Base-by-base conservation (phyloP, 1,140 invertebrate genomes). In the Ctenoplectra terminalis region DNA sequence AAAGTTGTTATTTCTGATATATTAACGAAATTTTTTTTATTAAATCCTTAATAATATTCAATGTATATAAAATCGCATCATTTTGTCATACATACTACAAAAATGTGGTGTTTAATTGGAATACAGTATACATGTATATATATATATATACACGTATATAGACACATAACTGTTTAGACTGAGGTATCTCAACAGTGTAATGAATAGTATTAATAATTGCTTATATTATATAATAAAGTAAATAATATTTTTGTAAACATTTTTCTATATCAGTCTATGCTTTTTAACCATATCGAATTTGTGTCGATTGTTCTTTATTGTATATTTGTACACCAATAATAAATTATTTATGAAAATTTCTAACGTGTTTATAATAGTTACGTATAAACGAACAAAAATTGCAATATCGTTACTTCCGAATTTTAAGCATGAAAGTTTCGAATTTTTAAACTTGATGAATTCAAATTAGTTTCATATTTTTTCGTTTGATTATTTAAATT, bases 201-300 rank as follows among this genome's bases (percentile, higher is more conserved):
- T 78, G 43, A 70, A 82, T 70, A 69, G 48, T 82, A 82, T 82
- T 82, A 77, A 77, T 60, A 63, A 20, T 40, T 52, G 74, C 80
- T 70, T 82, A 70, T 69, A 26, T 6, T 26, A 26, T 66, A 48
- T 82, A 77, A 78, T 70, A 82, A 78, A 70, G 56, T 54, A 43
- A 69, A 63, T 56, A 52, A 82, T 82, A 82, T 82, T 82, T 82
- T 82, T 82, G 37, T 82, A 82, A 75, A 81, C 54, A 76, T 81
- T 67, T 76, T 81, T 81, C 54, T 56, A 54, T 69, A 63, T 63
- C n/a, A 26, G 43, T 63, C 29, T 70, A 77, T 67, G 46, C 54
- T 81, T 67, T 75, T 40, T 31, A 50, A 56, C n/a, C 43, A 69
- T 31, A 67, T 60, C 9, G 40, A 76, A 60, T 67, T 56, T 48